Evolutionary conservation across 2,113 vertebrate genomes (phyloP).

Genomic region (Antigone vipio): DNA sequence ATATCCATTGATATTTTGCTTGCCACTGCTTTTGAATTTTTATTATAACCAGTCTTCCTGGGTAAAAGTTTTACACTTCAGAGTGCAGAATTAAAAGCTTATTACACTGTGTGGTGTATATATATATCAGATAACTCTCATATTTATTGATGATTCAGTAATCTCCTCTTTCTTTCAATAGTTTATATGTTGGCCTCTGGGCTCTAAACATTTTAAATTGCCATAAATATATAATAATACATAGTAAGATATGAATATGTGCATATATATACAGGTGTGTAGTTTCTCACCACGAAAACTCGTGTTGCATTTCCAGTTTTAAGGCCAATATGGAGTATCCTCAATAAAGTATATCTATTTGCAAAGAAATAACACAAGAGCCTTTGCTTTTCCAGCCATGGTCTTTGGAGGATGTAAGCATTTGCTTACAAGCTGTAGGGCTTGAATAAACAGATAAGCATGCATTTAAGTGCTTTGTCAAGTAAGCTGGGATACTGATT

Average conservation of each 20-base stretch:
- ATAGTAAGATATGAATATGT: neutral
- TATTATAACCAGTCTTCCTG: neutral
- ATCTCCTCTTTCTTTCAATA: neutral
- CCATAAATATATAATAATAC: neutral
- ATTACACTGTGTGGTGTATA: rapidly evolving
- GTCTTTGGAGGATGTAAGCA: neutral
- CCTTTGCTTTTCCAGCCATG: neutral
- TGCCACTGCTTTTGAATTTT: neutral
- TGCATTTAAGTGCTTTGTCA: neutral
- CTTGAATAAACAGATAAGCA: neutral
- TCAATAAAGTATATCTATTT: neutral
- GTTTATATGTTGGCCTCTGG: neutral
- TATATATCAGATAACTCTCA: neutral
- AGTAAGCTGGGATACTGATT: neutral
- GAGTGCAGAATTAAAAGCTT: neutral
- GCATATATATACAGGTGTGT: neutral
- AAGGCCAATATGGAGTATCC: neutral
- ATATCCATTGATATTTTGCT: neutral
- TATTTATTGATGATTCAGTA: neutral
- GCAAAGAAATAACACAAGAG: neutral
- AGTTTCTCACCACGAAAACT: neutral
- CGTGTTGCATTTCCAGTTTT: neutral
- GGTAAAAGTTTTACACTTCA: neutral
- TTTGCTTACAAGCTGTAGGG: neutral
- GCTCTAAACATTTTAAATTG: neutral